Base-by-base conservation (phyloP, 2,113 vertebrate genomes). In the Cercocebus atys region DNA sequence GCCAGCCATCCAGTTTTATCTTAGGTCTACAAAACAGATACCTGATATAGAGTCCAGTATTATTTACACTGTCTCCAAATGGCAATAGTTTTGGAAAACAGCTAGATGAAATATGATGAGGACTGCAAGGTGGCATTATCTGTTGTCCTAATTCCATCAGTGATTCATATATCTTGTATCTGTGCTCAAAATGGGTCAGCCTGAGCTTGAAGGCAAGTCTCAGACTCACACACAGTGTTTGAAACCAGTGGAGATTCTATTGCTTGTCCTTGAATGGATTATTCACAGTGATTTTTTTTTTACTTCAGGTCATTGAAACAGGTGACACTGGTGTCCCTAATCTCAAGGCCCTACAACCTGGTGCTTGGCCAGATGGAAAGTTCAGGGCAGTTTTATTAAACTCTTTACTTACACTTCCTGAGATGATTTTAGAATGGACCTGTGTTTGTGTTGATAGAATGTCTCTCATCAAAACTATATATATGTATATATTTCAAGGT, bases 1-100 rank as follows among this genome's bases (percentile, higher is more conserved):
- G 99, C 99, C 94, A 99, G 99, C 99, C 95, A 99, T 99, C 98
- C 99, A 99, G 97, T 99, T 99, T 98, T 99, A 99, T 89, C 99
- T 99, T 95, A 98, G 99, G 98, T 99, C 99, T 83, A 99, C 99
- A 99, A 99, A 99, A 97, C 98, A 99, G 75, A 99, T 99, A 87
- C 99, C 99, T 95, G 99, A 99, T 97, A 99, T 99, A 82, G 99
- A 99, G 95, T 99, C 99, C 98, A 99, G 98, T 98, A 99, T 99
- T 98, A 99, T 99, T 98, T 99, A 99, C 97, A 99, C 98, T 25
- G 38, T 88, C 98, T 94, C 98, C 99, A 93, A 99, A 99, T 83
- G 94, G 98, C 68, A 99, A 99, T 87, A 98, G 96, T 97, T 98
- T 95, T 98, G 98, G 98, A 97, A 99, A 64, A 99, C 96, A 99